Conservation (phyloP, 2,888 invertebrate species). For the Drosophila kambysellisi region DNA sequence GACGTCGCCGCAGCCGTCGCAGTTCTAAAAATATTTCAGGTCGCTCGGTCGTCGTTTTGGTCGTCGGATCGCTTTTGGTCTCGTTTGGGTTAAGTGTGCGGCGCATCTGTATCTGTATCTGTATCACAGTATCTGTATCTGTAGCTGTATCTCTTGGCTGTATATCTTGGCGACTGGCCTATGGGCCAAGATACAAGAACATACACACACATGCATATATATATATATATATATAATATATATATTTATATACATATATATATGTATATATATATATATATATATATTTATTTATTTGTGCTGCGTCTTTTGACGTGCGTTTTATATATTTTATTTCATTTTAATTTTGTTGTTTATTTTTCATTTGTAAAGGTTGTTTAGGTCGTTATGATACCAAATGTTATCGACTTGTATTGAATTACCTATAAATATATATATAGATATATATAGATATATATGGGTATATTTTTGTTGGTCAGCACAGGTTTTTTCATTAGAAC, state of each 20-base stretch:
- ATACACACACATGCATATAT: background rate
- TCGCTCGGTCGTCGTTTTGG: conserved; percentile 67
- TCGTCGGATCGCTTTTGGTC: conserved; percentile 76
- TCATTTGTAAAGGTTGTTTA: conserved; percentile 60
- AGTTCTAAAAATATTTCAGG: conserved; percentile 81
- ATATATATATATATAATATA: conserved; percentile 1
- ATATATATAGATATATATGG: background rate
- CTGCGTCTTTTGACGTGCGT: conserved; percentile 34
- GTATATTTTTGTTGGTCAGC: conserved; percentile 8
- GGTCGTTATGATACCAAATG: conserved; percentile 62
- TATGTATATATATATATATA: conserved; percentile 3
- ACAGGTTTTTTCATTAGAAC: conserved; percentile 61
- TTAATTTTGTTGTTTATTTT: conserved; percentile 9
- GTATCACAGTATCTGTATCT: conserved; percentile 31
- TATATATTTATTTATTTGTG: conserved; percentile 13
- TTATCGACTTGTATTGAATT: conserved; percentile 62
- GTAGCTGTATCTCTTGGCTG: conserved; percentile 33
- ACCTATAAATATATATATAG: conserved; percentile 3
- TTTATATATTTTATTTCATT: conserved; percentile 7
- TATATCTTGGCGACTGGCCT: conserved; percentile 36
- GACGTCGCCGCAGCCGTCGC: conserved; percentile 51
- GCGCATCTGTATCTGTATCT: conserved; percentile 67
- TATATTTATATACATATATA: conserved; percentile 6
- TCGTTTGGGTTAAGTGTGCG: conserved; percentile 81
- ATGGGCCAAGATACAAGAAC: conserved; percentile 27